Evolutionary conservation across 2,797 vertebrate genomes (phyloP).

Genomic region (Sphenopsis melanotis): DNA sequence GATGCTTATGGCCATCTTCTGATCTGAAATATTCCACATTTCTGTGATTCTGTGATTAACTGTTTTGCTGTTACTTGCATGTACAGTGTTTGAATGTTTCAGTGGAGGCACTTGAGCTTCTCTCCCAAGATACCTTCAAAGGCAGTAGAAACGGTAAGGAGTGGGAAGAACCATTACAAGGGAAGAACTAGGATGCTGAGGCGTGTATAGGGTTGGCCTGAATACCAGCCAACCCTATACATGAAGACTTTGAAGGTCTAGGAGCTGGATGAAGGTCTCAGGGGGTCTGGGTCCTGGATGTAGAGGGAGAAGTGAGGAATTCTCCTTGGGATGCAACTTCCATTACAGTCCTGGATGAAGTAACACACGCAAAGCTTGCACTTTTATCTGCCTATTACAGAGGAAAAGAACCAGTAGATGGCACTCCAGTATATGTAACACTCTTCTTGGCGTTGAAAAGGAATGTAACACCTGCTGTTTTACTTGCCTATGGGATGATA

Average conservation of each 20-base stretch:
- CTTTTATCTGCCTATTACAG: no score
- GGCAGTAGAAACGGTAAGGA: not conserved
- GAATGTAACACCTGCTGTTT: no score
- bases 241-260: not conserved
- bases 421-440: not conserved
- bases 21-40: not conserved
- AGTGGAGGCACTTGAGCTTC: not conserved
- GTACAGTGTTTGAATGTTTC: not conserved
- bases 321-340: not conserved
- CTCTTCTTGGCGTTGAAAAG: not conserved
- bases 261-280: not conserved
- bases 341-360: no score
- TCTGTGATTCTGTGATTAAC: not conserved
- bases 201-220: not conserved
- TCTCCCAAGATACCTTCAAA: not conserved
- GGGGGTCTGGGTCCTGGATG: not conserved
- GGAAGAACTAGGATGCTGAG: not conserved
- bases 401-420: not conserved
- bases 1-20: not conserved
- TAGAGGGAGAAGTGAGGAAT: not conserved
- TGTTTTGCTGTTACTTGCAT: not conserved
- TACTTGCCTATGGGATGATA: fast-evolving
- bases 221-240: no score
- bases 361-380: not conserved
- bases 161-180: not conserved